Percentiles rank a stretch among this genome's conserved stretches.
Evolutionary conservation across 2,113 vertebrate species (phyloP).

Genomic region (Grammomys dolichurus): DNA sequence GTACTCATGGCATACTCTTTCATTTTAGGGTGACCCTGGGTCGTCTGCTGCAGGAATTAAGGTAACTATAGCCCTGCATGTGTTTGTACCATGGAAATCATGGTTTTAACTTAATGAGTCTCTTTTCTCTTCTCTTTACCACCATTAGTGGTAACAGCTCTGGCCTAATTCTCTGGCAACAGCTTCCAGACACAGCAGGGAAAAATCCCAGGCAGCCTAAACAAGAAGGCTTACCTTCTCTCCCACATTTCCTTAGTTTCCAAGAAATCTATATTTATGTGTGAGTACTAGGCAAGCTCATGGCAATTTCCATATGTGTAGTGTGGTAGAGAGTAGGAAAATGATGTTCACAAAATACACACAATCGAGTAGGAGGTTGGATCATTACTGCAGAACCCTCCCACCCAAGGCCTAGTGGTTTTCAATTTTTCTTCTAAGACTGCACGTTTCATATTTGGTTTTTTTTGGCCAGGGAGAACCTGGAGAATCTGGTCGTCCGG

Average conservation of each 20-base stretch:
- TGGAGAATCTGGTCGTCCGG: constrained; percentile 95
- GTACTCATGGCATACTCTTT: constrained; percentile 73
- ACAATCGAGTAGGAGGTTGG: background rate
- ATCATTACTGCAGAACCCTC: background rate
- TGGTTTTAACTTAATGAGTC: constrained; percentile 5
- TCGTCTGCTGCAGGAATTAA: constrained; percentile 99
- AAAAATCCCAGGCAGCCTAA: background rate
- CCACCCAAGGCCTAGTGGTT: background rate
- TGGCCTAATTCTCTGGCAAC: background rate
- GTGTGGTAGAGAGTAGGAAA: background rate
- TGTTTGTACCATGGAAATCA: background rate
- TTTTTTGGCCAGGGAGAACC: constrained; percentile 94
- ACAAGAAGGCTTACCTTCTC: background rate
- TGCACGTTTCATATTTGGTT: constrained; percentile 43
- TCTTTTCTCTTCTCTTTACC: background rate
- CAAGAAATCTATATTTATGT: constrained; percentile 10
- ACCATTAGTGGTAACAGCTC: background rate
- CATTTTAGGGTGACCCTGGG: constrained; percentile 94
- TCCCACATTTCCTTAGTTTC: constrained; percentile 30
- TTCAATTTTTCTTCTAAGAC: background rate
- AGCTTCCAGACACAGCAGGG: background rate
- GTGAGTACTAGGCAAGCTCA: background rate
- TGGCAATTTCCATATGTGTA: background rate
- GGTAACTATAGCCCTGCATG: constrained; percentile 86
- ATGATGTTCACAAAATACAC: background rate